Evolutionary conservation across 2,797 vertebrate genomes (phyloP), one percentile per base, ranked within the genome.

Genomic region (Chrysolophus pictus): DNA sequence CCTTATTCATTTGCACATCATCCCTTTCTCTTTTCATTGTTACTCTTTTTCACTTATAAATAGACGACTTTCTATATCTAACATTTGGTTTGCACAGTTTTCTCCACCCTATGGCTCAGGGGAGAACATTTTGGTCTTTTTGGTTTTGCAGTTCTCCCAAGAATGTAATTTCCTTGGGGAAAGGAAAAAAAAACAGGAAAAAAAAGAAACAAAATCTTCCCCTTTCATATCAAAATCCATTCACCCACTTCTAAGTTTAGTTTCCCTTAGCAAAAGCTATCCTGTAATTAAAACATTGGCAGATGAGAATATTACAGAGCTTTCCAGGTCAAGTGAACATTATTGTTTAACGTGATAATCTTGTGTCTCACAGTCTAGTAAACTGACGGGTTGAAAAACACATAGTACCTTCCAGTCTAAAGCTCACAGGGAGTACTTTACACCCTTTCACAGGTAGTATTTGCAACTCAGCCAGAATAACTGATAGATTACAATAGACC

Each of bases 241-340:
- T 95, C 75, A 96, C 92, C 84, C 92, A 91, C 88, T 96, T 97
- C 97, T 96, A 97, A 97, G 93, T 97, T 97, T 97, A 98, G 97
- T 82, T 96, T 94, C 87, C 94, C 79, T 93, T 90, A 86, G 88
- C 0, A 4, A 97, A 89, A 13, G 16, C 41, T 69, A 97, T 74
- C 85, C 95, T 97, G 88, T 96, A 97, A 97, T 98, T 97, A 98
- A 97, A 97, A 96, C 73, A 93, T 88, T 96, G 97, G 96, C 94
- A 96, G 93, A 96, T 97, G 97, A 95, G 95, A 94, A 92, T 95
- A 97, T 97, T 96, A 97, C n/a, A 97, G 94, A 92, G 81, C 83
- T 96, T 96, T 90, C 90, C 84, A 91, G 84, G 94, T 91, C 91
- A 93, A 94, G 94, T 68, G 81, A 95, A 88, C 86, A 47, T 88